Percentiles rank a stretch among this genome's conserved stretches.
These are phyloP conservation scores for Tenthredo amoena DNA, from an alignment of 2,888 invertebrate genomes.

Conservation along the genomic window DNA sequence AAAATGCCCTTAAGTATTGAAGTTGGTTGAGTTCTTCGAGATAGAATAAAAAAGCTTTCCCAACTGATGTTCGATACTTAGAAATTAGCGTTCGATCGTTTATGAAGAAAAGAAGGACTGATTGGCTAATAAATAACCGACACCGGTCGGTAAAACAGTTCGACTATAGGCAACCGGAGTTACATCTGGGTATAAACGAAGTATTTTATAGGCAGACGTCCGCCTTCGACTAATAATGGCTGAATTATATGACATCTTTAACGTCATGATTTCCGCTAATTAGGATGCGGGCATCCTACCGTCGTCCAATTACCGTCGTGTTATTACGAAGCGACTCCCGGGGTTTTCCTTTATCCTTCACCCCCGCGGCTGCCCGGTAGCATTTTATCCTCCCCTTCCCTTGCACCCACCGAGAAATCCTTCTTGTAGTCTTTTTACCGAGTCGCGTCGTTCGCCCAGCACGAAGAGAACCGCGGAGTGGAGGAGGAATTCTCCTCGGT, in stretches of 20 bases:
- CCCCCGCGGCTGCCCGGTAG: constrained; percentile 38
- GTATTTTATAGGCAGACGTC: not conserved
- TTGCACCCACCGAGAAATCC: not conserved
- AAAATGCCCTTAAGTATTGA: not conserved
- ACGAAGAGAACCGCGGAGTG: not conserved
- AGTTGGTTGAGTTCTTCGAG: not conserved
- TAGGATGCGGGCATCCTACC: constrained; percentile 68
- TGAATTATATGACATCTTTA: constrained; percentile 60
- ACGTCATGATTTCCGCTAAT: constrained; percentile 70
- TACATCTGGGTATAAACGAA: not conserved
- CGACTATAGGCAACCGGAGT: not conserved
- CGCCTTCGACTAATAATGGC: not conserved
- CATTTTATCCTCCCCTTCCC: constrained; percentile 39
- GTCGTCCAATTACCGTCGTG: constrained; percentile 69
- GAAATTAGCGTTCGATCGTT: not conserved
- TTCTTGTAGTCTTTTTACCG: constrained; percentile 1
- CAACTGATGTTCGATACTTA: not conserved
- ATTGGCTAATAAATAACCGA: not conserved
- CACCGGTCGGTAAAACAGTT: not conserved
- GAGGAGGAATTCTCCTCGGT: constrained; percentile 47
- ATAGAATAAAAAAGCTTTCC: not conserved
- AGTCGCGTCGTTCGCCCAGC: constrained; percentile 3
- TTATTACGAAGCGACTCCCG: constrained; percentile 69
- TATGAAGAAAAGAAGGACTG: not conserved
- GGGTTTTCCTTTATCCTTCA: constrained; percentile 64